A percentile compares a stretch with the other conserved stretches of the same genome.
Conservation (phyloP, 1,140 invertebrate species). For the Brachionus koreanus region DNA sequence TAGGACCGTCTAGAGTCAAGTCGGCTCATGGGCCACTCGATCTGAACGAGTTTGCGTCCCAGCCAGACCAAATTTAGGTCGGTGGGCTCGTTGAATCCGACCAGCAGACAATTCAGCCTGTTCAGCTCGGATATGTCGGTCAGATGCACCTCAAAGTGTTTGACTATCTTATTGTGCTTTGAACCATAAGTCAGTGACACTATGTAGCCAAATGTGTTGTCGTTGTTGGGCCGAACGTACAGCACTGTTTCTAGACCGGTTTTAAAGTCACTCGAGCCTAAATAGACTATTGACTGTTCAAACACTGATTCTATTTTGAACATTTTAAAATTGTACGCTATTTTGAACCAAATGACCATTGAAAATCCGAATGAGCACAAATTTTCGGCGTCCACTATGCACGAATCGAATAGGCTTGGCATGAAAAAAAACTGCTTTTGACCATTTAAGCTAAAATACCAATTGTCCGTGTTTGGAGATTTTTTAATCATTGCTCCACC, state of each 20-base stretch:
- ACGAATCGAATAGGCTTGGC: background rate
- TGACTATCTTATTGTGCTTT: background rate
- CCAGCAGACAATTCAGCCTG: background rate
- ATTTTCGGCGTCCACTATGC: slow-evolving; percentile 36
- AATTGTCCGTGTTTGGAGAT: slow-evolving; percentile 25
- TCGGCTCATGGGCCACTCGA: background rate
- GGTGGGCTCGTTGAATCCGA: background rate
- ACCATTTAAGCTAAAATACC: slow-evolving; percentile 20
- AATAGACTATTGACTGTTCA: background rate
- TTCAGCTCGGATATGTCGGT: slow-evolving; percentile 10
- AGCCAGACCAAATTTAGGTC: slow-evolving; percentile 12
- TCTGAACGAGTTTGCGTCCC: background rate
- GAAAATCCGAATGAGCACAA: slow-evolving; percentile 35
- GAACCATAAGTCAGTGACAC: background rate
- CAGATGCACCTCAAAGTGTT: background rate
- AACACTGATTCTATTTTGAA: background rate
- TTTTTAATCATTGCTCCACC: slow-evolving; percentile 26
- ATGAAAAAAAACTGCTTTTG: slow-evolving; percentile 14
- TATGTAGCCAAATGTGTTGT: background rate
- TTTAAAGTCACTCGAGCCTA: slow-evolving; percentile 7
- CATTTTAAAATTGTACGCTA: slow-evolving; percentile 21
- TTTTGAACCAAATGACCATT: background rate
- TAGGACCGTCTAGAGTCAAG: background rate
- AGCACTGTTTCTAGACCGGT: background rate
- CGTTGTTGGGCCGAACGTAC: background rate